Percentiles rank a stretch among this genome's conserved stretches.
Evolutionary conservation across 2,797 vertebrate species (phyloP).

Genomic region (Cryptoprocta ferox): DNA sequence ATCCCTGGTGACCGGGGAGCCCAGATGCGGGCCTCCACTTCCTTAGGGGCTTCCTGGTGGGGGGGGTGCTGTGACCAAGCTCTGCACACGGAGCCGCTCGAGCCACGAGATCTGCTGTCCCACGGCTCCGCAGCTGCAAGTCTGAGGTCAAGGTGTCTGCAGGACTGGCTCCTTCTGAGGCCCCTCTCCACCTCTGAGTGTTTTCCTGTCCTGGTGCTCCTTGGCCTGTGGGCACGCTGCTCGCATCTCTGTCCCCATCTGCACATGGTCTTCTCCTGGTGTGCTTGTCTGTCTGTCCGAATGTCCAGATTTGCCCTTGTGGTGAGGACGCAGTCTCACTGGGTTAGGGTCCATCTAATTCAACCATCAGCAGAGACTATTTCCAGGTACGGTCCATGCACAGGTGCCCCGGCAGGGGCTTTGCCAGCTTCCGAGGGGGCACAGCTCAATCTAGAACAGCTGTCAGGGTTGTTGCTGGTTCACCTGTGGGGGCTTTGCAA

Average conservation of each 20-base stretch:
- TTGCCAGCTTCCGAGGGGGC: too few species aligned
- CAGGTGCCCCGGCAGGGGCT: neutral
- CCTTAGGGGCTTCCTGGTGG: rapidly evolving
- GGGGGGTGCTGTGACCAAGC: neutral
- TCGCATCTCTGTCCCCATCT: rapidly evolving
- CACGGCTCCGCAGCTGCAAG: neutral
- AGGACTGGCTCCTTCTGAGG: neutral
- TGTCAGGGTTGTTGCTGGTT: neutral
- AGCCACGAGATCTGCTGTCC: rapidly evolving
- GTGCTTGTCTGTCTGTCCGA: too few species aligned
- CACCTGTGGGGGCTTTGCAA: too few species aligned
- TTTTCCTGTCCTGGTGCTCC: rapidly evolving
- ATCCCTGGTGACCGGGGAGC: neutral
- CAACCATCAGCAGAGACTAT: neutral
- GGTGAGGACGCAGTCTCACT: rapidly evolving
- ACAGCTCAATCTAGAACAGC: rapidly evolving
- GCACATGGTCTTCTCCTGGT: rapidly evolving
- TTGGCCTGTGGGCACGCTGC: rapidly evolving
- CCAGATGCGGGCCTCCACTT: rapidly evolving
- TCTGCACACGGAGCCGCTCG: rapidly evolving
- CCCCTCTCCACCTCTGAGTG: neutral
- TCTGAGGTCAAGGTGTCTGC: rapidly evolving
- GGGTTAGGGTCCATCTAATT: neutral
- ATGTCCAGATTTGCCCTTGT: neutral
- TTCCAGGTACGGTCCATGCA: neutral